Evolutionary conservation across 1,140 invertebrate species (phyloP).

Genomic region (Nephotettix cincticeps): DNA sequence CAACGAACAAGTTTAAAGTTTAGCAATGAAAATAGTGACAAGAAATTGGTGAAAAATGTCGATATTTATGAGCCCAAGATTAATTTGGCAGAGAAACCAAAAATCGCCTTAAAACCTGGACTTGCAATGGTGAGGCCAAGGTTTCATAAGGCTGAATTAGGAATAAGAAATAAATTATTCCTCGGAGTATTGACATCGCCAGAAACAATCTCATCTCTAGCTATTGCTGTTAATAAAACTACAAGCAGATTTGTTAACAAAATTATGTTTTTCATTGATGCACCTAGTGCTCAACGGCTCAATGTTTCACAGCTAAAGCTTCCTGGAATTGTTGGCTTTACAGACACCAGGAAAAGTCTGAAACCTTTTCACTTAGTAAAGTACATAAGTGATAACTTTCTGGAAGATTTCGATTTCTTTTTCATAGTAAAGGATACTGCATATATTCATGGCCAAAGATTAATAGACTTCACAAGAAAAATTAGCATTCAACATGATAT

Average conservation of each 20-base stretch:
- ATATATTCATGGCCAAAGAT: constrained; percentile 71
- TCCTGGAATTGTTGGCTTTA: constrained; percentile 78
- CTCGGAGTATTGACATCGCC: constrained; percentile 77
- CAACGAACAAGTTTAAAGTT: constrained; percentile 24
- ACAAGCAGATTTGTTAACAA: constrained; percentile 76
- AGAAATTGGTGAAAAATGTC: not conserved
- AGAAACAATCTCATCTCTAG: constrained; percentile 65
- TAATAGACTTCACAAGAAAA: constrained; percentile 66
- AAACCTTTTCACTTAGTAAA: constrained; percentile 83
- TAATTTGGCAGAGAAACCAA: constrained; percentile 55
- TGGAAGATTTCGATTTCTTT: constrained; percentile 89
- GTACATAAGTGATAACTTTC: constrained; percentile 85
- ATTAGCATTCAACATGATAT: constrained; percentile 82
- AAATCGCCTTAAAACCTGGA: constrained; percentile 51
- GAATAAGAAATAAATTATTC: constrained; percentile 86
- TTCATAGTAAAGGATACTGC: constrained; percentile 79
- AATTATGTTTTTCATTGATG: constrained; percentile 73
- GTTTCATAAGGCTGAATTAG: constrained; percentile 91
- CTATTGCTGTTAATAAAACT: constrained; percentile 78
- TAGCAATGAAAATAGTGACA: not conserved
- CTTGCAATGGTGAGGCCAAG: constrained; percentile 69
- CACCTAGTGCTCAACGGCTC: constrained; percentile 60
- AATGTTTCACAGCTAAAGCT: constrained; percentile 58
- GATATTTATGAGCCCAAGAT: constrained; percentile 59
- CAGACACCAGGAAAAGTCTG: constrained; percentile 69